These are phyloP conservation scores for Zonotrichia leucophrys DNA, from an alignment of 2,113 vertebrate genomes.

Conservation along the genomic window DNA sequence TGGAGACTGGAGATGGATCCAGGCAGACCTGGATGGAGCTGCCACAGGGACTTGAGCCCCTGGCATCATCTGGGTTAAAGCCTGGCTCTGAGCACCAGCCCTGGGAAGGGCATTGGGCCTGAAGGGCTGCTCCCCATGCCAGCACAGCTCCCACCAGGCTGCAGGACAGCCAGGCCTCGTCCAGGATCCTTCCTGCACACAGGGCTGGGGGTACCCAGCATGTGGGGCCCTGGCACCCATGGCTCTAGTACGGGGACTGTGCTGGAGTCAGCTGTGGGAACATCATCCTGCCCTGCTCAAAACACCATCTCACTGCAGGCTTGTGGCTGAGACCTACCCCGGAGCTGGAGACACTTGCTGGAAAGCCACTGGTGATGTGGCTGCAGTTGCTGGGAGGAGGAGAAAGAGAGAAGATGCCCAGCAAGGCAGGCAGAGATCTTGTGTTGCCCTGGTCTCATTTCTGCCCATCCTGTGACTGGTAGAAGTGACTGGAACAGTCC, in stretches of 20 bases:
- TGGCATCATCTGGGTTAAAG: fast-evolving
- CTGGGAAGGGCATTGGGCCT: too few relatives aligned
- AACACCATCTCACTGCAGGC: background rate
- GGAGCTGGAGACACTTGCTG: background rate
- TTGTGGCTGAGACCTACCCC: background rate
- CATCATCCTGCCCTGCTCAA: background rate
- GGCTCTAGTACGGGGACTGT: fast-evolving
- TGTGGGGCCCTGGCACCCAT: fast-evolving
- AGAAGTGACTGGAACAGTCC: background rate
- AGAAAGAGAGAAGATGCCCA: background rate
- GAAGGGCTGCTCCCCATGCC: background rate
- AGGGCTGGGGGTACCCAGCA: fast-evolving
- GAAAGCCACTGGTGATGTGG: background rate
- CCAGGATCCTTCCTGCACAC: background rate
- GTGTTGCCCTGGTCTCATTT: fast-evolving
- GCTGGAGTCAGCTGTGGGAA: background rate
- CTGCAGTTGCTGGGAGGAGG: background rate
- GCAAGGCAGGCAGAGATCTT: background rate
- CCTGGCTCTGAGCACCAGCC: background rate
- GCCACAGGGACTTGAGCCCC: fast-evolving
- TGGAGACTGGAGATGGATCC: background rate
- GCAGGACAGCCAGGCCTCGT: fast-evolving
- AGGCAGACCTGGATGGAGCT: background rate
- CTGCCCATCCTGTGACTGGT: background rate
- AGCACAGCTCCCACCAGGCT: fast-evolving